Evolutionary conservation across 2,797 vertebrate genomes (phyloP).

Genomic region (Paguma larvata): DNA sequence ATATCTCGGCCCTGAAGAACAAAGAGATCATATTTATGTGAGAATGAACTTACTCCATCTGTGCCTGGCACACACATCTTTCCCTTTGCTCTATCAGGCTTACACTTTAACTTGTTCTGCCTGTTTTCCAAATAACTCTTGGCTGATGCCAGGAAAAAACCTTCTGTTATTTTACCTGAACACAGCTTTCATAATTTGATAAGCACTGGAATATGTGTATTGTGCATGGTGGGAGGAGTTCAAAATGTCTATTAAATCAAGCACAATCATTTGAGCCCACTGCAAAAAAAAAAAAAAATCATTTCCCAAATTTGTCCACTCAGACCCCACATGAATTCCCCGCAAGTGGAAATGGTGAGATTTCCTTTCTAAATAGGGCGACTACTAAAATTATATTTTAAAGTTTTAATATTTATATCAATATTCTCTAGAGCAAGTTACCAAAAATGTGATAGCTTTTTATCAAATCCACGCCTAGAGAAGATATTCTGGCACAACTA

Average conservation of each 20-base stretch:
- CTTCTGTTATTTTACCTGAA: slow-evolving; percentile 55
- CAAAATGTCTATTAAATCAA: slow-evolving; percentile 33
- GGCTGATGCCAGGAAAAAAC: not conserved
- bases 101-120: slow-evolving; percentile 62
- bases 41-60: slow-evolving; percentile 68
- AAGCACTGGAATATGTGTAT: slow-evolving; percentile 25
- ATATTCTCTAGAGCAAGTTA: slow-evolving; percentile 36
- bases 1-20: slow-evolving; percentile 52
- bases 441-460: not conserved
- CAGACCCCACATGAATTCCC: not conserved
- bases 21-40: slow-evolving; percentile 65
- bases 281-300: not conserved
- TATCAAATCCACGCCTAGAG: not conserved
- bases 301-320: not conserved
- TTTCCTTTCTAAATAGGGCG: not conserved
- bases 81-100: not conserved
- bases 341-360: not conserved
- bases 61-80: slow-evolving; percentile 56
- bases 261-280: not conserved
- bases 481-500: not conserved
- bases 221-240: not conserved
- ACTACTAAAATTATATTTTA: not conserved
- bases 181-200: slow-evolving; percentile 49
- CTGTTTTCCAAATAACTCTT: slow-evolving; percentile 68
- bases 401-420: not conserved